Base-by-base conservation (phyloP, 2,797 vertebrate genomes). In the Clarias laeviceps region DNA sequence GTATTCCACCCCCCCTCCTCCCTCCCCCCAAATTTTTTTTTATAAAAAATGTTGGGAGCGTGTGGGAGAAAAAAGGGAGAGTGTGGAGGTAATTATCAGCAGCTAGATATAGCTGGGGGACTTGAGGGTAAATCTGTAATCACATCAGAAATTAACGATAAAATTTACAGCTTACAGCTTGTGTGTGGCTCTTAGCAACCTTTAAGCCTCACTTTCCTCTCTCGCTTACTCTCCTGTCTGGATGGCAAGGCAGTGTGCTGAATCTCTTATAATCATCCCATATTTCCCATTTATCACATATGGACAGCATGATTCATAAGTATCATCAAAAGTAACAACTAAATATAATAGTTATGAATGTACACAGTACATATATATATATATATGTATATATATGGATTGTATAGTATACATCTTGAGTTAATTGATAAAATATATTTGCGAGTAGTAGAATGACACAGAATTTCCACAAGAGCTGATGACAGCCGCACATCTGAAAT, bases 141-240 rank as follows among this genome's bases (percentile, higher is more conserved):
- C 93, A 94, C 93, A 94, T 94, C 92, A 95, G 93, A 95, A 94
- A 94, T 94, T 88, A 94, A 94, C 92, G 92, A 95, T 94, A 93
- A 94, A 94, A 94, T 94, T 91, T 93, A 94, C 93, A 94, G 92
- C 90, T 94, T 91, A 92, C 90, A 94, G 91, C 89, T 89, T 84
- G 93, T 92, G 93, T 94, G 94, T 93, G 93, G 93, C 91, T 93
- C 91, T 85, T 92, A 88, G 91, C 93, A 91, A 91, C 91, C 90
- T 84, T 91, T 88, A 92, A 93, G 90, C 91, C 90, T 91, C 89
- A 91, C 83, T 90, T 85, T 79, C 40, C 87, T 88, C 80, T 91
- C 78, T 66, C 32, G 74, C 83, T n/a, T 87, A 81, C 83, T 86
- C 83, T 82, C 69, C n/a, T 82, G 86, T 90, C 89, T 74, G 80